Evolutionary conservation across 23 tunicate genomes (phyloP), one percentile per base, ranked within the genome.

Genomic region (Diplosoma virens): DNA sequence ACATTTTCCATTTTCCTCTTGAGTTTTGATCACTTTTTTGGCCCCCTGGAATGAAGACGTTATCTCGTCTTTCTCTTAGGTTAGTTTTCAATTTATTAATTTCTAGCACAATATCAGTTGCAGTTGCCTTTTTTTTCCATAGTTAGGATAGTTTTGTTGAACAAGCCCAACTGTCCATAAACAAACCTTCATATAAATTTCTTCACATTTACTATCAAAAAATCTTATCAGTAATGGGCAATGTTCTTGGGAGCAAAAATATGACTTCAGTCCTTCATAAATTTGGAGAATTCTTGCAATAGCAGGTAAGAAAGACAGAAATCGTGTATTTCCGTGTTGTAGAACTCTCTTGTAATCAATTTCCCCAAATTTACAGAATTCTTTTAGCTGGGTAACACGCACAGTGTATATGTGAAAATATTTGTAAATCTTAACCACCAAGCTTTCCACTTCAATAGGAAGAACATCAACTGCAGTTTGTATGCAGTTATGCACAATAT

Each of bases 331-430:
- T 56, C 64, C 64, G 64, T 56, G 64, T 56, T 56, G 64, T 56
- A 56, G 64, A 56, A 56, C 64, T 56, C 20, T 56, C 64, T 56
- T 56, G n/a, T n/a, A n/a, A n/a, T n/a, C n/a, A n/a, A n/a, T n/a
- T 33, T 55, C 75, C 31, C 29, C 55, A 32, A 75, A 21, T 11
- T 75, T 67, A 52, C 4, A 6, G 27, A 75, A 73, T 25, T 73
- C 33, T 73, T 73, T 73, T n/a, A 73, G 79, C 66, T 52, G 25
- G 3, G 79, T 24, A 47, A 73, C 79, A 17, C 79, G 65, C 50
- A 73, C 79, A 50, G 67, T 73, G 35, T 68, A 36, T 20, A 23
- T 55, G 16, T 73, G 70, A 52, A 56, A 56, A 56, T 56, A 56
- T 56, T 56, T 56, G 64, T 56, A 56, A 56, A 56, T 56, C 64